A percentile compares a stretch with the other conserved stretches of the same genome.
phyloP scores from a whole-genome alignment of 2,888 invertebrate genomes.

The Ectemnius lituratus region DNA sequence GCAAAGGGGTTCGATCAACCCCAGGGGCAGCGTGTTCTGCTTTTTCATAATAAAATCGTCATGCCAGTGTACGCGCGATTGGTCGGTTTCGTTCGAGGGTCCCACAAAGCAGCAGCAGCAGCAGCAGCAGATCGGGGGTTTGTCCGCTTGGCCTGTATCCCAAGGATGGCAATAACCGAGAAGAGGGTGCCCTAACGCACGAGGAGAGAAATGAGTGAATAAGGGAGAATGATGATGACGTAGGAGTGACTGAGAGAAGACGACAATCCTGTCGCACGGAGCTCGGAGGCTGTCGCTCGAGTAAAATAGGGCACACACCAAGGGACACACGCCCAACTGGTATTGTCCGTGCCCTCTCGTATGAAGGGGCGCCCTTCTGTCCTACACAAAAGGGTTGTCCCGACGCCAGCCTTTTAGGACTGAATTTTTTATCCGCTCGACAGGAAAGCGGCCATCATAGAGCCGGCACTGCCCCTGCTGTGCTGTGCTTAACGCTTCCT shows the following conservation, averaged over 20 bases:
- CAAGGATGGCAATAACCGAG: conserved; percentile 54
- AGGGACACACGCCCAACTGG: conserved; percentile 76
- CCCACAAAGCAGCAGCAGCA: conserved; percentile 68
- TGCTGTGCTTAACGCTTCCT: not conserved
- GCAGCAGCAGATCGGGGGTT: conserved; percentile 62
- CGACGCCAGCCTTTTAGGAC: conserved; percentile 59
- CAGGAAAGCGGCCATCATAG: conserved; percentile 76
- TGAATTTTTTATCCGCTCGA: conserved; percentile 72
- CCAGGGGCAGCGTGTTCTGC: conserved; percentile 58
- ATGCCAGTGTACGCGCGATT: conserved; percentile 69
- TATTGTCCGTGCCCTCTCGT: conserved; percentile 71
- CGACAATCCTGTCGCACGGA: conserved; percentile 46
- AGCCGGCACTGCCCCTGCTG: not conserved
- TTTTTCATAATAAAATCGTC: conserved; percentile 76
- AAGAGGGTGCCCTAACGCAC: conserved; percentile 9
- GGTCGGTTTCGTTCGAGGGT: conserved; percentile 65
- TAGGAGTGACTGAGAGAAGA: conserved; percentile 37
- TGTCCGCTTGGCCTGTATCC: conserved; percentile 54
- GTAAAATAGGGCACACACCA: conserved; percentile 76
- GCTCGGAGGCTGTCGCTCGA: conserved; percentile 70
- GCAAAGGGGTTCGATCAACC: conserved; percentile 64
- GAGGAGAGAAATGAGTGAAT: conserved; percentile 13
- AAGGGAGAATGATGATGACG: not conserved
- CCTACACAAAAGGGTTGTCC: conserved; percentile 71
- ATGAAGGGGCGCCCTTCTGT: conserved; percentile 71